Evolutionary conservation across 2,113 vertebrate genomes (phyloP), one percentile per base, ranked within the genome.

Genomic region (Salvelinus sp.): DNA sequence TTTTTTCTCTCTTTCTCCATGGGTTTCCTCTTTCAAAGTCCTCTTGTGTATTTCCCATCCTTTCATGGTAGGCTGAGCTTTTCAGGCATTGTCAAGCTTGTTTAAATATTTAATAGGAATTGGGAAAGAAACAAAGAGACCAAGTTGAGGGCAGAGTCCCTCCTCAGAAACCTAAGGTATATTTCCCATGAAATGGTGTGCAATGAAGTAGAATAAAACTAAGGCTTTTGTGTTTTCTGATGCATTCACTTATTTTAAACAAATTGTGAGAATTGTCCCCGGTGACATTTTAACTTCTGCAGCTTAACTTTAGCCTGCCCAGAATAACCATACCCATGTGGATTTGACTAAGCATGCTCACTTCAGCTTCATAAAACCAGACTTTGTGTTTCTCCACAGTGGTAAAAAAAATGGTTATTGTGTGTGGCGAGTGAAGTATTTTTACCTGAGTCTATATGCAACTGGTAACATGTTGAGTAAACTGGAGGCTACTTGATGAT

Each of bases 51-150:
- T 86, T 85, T 85, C 76, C 74, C 30, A 70, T 79, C 70, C 83
- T 89, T 91, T 91, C 88, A 93, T 85, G 86, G 80, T 89, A 89
- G 89, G 80, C 82, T 89, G 83, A 84, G 83, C 88, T 90, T 92
- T 85, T 85, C 80, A 87, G 86, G 75, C 85, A 89, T 91, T 91
- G 86, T 90, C 84, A 84, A 84, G 76, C 81, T 81, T 78, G 86
- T 91, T 91, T 91, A 91, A 91, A 93, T 90, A 89, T 91, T 93
- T 90, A 85, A 93, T 85, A 87, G 81, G 76, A 69, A 14, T 75
- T 3, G 62, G 16, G 38, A 76, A 74, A 3, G 77, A 88, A 88
- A 90, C 85, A 92, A 90, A 86, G 85, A 84, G 76, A 77, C 73
- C 62, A 69, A 82, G 86, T 85, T 64, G n/a, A 85, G 78, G 70